phyloP scores from a whole-genome alignment of 2,113 vertebrate species.

The Cheirogaleus medius region DNA sequence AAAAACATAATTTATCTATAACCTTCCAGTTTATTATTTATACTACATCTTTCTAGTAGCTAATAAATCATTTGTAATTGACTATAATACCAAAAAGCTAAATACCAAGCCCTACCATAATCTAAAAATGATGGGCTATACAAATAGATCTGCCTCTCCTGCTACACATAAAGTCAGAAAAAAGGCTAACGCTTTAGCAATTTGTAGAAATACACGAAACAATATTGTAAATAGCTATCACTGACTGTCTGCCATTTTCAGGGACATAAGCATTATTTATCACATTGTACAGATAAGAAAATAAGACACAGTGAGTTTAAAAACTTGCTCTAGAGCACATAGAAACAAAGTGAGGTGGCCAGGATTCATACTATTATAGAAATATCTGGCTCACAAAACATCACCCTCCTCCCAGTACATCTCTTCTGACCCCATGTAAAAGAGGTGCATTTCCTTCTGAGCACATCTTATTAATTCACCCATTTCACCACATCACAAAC shows the following conservation, averaged over 20 bases:
- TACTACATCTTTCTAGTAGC: constrained; percentile 61
- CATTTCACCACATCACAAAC: constrained; percentile 49
- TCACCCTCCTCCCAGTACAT: not conserved
- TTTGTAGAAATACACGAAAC: constrained; percentile 54
- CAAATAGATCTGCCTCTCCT: constrained; percentile 55
- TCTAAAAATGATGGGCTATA: constrained; percentile 60
- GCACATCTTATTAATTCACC: not conserved
- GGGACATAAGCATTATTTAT: not conserved
- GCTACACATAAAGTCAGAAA: constrained; percentile 60
- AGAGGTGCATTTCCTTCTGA: constrained; percentile 48
- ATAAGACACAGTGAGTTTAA: not conserved
- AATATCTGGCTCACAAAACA: not conserved
- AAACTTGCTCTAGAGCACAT: not conserved
- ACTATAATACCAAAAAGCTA: constrained; percentile 76
- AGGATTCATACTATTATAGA: not conserved
- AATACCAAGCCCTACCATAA: constrained; percentile 78
- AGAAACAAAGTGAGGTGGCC: not conserved
- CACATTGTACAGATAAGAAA: not conserved
- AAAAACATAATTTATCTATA: constrained; percentile 73
- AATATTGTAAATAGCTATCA: not conserved
- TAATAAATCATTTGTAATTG: constrained; percentile 77
- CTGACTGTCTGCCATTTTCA: not conserved
- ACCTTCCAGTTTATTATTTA: constrained; percentile 71
- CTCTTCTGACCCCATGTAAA: constrained; percentile 44
- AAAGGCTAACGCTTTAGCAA: constrained; percentile 57